phyloP scores from a whole-genome alignment of 1,140 invertebrate genomes.

The Cotesia vestalis region DNA sequence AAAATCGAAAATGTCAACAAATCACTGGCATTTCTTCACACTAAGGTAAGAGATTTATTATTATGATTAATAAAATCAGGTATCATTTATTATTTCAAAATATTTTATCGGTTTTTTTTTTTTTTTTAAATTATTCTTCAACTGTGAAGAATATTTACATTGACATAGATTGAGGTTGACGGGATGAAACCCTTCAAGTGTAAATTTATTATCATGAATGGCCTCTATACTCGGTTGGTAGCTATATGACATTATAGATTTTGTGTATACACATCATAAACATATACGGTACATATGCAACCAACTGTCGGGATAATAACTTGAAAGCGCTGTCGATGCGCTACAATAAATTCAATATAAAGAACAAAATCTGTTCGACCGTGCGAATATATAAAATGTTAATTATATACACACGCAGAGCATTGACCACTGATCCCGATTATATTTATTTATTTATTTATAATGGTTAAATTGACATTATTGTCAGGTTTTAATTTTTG shows the following conservation, averaged over 20 bases:
- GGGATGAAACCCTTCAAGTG: constrained; percentile 36
- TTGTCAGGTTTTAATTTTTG: constrained; percentile 9
- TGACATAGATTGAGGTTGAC: background rate
- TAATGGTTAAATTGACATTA: background rate
- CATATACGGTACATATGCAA: constrained; percentile 19
- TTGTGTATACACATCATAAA: constrained; percentile 40
- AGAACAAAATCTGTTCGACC: constrained; percentile 42
- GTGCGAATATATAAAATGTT: constrained; percentile 39
- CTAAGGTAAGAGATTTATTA: constrained; percentile 77
- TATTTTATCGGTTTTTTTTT: background rate
- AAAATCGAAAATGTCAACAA: constrained; percentile 99
- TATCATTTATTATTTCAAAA: background rate
- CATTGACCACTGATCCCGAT: constrained; percentile 42
- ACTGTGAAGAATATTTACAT: background rate
- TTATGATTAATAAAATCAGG: background rate
- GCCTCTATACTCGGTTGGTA: constrained; percentile 41
- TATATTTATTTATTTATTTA: background rate
- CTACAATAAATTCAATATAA: constrained; percentile 25
- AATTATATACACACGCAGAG: constrained; percentile 38
- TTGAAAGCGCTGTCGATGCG: constrained; percentile 3
- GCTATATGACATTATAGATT: constrained; percentile 55
- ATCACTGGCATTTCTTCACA: constrained; percentile 95
- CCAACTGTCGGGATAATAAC: background rate
- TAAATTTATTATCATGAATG: constrained; percentile 41
- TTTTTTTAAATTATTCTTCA: background rate